Evolutionary conservation across 2,113 vertebrate species (phyloP), one percentile per base, ranked within the genome.

Genomic region (Tichodroma muraria): DNA sequence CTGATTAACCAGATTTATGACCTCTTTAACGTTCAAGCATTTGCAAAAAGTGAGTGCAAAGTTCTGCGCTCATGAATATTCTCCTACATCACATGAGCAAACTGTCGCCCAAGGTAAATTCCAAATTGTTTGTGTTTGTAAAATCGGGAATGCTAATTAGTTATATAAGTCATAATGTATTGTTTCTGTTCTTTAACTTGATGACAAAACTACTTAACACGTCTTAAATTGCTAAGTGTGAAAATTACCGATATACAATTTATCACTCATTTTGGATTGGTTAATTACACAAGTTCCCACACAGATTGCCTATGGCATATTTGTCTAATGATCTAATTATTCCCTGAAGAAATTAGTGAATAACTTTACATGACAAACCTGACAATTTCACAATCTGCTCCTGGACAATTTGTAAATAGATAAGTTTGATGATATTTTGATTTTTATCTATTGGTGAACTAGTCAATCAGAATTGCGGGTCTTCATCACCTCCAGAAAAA

Each of bases 211-310:
- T 92, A 96, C 82, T 96, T 93, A 96, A 96, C 95, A 95, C 91
- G 14, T 95, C 92, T 94, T 95, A 91, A 93, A 94, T 95, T 95
- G 96, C 95, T 80, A 97, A 95, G 88, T 95, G 96, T 93, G 93
- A 95, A 96, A 96, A 94, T 94, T 95, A 95, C 90, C 95, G 61
- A 95, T 94, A 95, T 94, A 96, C 94, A 96, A 96, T 96, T 97
- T 96, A 94, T 96, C 96, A 97, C 95, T 96, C 94, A 96, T 97
- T 95, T 95, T 96, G 95, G 93, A 95, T 96, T 96, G 93, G 95
- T 90, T 97, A 96, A 96, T 96, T 94, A 96, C 95, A 95, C 95
- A 94, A 96, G 91, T 97, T 96, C 94, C 91, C 92, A 96, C 89
- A 95, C 92, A 95, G 95, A 94, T 96, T 96, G 97, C 91, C 95